phyloP scores from a whole-genome alignment of 2,113 vertebrate species.

The Protobothrops mucrosquamatus region DNA sequence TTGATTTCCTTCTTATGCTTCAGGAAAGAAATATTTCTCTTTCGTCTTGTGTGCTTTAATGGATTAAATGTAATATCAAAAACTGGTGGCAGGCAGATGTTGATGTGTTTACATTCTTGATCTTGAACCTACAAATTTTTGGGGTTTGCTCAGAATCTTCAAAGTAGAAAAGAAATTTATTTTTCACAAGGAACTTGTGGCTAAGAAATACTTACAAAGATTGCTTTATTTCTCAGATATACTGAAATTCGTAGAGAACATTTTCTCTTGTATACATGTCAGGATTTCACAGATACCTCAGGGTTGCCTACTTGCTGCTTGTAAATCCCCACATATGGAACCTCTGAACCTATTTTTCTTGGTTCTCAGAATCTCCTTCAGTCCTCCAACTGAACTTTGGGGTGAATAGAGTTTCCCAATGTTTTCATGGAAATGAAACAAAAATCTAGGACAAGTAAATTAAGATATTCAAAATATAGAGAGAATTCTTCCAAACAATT shows the following conservation, averaged over 20 bases:
- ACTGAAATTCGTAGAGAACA: not conserved
- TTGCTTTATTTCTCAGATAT: not conserved
- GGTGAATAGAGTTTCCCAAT: not conserved
- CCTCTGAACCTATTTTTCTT: not conserved
- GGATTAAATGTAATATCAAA: constrained; percentile 10
- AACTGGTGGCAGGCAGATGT: not conserved
- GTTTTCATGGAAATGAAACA: not conserved
- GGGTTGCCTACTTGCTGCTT: not conserved
- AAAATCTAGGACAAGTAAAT: not conserved
- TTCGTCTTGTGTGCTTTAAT: constrained; percentile 36
- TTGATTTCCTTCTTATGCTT: constrained; percentile 45
- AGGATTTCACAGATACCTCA: not conserved
- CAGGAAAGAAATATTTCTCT: constrained; percentile 28
- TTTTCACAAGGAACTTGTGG: not conserved
- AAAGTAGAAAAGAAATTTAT: not conserved
- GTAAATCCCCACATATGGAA: not conserved
- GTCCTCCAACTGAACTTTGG: not conserved
- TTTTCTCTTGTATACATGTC: not conserved
- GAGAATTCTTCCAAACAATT: not conserved
- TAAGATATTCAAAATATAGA: not conserved
- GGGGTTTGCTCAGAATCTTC: not conserved
- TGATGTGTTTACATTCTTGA: not conserved
- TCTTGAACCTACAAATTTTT: not conserved
- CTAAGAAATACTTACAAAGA: not conserved
- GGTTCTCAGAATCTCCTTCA: not conserved